Conservation (phyloP, 2,113 vertebrate species). For the Limnothrissa miodon region DNA sequence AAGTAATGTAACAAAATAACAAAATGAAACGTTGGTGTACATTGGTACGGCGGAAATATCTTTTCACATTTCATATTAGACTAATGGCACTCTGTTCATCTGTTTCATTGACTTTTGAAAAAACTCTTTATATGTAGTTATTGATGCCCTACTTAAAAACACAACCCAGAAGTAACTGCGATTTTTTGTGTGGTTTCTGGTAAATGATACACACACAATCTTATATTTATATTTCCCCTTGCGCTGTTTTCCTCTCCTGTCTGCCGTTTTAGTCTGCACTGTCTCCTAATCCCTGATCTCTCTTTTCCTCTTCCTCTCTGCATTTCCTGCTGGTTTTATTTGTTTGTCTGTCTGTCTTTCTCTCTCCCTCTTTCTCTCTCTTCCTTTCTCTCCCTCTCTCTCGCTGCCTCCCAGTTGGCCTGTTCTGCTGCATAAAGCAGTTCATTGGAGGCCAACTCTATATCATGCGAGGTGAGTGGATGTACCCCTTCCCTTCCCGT, state of each 20-base stretch:
- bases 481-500: background rate
- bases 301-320: slow-evolving; percentile 49
- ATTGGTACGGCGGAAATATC: too few relatives aligned
- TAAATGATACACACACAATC: background rate
- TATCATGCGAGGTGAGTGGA: slow-evolving; percentile 96
- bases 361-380: background rate
- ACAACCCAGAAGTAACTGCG: background rate
- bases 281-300: slow-evolving; percentile 8
- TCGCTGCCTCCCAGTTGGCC: slow-evolving; percentile 78
- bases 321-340: slow-evolving; percentile 34
- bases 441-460: slow-evolving; percentile 99
- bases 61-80: too few relatives aligned
- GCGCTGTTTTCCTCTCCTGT: slow-evolving; percentile 19
- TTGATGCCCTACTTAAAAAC: background rate
- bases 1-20: too few relatives aligned
- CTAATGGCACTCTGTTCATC: too few relatives aligned
- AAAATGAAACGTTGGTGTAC: too few relatives aligned
- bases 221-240: background rate
- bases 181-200: background rate
- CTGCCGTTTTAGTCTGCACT: background rate
- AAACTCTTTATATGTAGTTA: too few relatives aligned
- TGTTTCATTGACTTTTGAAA: too few relatives aligned
- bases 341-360: too few relatives aligned
- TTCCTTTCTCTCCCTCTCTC: slow-evolving; percentile 28
- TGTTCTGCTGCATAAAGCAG: slow-evolving; percentile 99